Base-by-base conservation (phyloP, 2,888 invertebrate species). In the Drosophila histrio region DNA sequence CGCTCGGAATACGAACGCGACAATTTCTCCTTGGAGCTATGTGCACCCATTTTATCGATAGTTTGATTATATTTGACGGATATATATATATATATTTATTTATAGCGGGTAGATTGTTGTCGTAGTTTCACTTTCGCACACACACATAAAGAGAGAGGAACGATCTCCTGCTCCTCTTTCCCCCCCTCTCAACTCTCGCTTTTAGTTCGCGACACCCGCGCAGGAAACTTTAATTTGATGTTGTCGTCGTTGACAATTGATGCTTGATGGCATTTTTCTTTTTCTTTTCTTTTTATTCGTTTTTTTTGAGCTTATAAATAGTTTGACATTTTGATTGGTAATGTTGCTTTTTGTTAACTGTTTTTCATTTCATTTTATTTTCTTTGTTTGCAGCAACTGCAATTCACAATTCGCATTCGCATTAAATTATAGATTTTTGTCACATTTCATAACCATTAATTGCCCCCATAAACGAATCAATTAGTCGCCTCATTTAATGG, bases 11-110 rank as follows among this genome's bases (percentile, higher is more conserved):
- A 93, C 77, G 94, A 94, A 88, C 95, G 93, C 87, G 94, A 93
- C 73, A 95, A 93, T 92, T 95, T 95, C 92, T 95, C 95, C 93
- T 95, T 95, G 65, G 95, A 95, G 88, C 95, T 95, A 92, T 95
- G 95, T 77, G 95, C 95, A 85, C 95, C 95, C 95, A 95, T 95
- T 80, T 72, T 76, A 63, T 21, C 24, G 26, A 11, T 13, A 11
- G 19, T 11, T 39, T 52, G 41, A 34, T 49, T 57, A 15, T 49
- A 38, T n/a, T 34, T 38, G 22, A 28, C 32, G 34, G 34, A 41
- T 36, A n/a, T 28, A 19, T 46, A 57, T 62, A 4, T 47, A 11
- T 21, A n/a, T 58, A 53, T 53, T 13, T 28, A 7, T 30, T 21
- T 49, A 26, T 74, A 62, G 53, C 56, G 57, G 60, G 60, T 38